Base-by-base conservation (phyloP, 2,797 vertebrate species). In the Vultur gryphus region DNA sequence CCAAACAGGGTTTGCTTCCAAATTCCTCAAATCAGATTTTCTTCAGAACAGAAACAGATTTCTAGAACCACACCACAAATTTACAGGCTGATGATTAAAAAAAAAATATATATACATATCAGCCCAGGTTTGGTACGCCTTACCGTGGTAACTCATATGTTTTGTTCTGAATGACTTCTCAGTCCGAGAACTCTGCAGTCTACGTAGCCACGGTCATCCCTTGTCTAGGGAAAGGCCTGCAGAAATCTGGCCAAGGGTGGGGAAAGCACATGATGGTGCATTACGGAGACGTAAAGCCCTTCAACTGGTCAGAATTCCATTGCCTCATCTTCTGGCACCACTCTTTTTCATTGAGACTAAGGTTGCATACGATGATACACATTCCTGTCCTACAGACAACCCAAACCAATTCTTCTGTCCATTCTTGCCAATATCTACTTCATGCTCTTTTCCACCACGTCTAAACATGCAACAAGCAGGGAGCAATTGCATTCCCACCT, bases 131-230 rank as follows among this genome's bases (percentile, higher is more conserved):
- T 72, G 64, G 16, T 14, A 23, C 17, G 16, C 4, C 12, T 55
- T 17, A 31, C 1, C 3, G 9, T 19, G 21, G 28, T 25, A 67
- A 69, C 33, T 13, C 11, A 7, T 24, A 1, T 24, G 26, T 39
- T 59, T 84, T 76, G 31, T 25, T 39, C 41, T 72, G 48, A 84
- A 28, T 2, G 13, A 33, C 37, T 66, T 43, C 11, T 44, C 48
- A 26, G 28, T 1, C 43, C 21, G 57, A 54, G n/a, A 62, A 6
- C 31, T 33, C 61, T 33, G 33, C 3, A 61, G 49, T 11, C 61
- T 43, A 9, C 4, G 7, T 8, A 55, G 48, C 17, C 78, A 69
- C 0, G 0, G 64, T 7, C 64, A 75, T 4, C 33, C 58, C 31
- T 23, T 37, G 46, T 3, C 43, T 4, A 35, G 12, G 54, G 20